phyloP scores from a whole-genome alignment of 2,888 invertebrate genomes.

The Metacarcinus magister region DNA sequence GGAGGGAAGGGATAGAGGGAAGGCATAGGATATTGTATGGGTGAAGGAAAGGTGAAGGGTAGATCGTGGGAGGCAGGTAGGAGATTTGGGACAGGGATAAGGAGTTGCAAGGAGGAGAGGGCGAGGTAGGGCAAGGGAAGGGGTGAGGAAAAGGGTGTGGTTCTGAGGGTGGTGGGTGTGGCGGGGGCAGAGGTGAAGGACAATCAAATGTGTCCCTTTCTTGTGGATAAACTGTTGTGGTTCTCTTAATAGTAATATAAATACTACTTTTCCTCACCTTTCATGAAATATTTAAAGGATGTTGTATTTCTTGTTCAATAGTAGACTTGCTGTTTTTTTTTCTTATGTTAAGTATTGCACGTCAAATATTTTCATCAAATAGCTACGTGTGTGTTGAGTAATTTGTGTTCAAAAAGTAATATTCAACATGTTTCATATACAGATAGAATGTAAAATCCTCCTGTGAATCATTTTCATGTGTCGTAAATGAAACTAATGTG shows the following conservation, averaged over 20 bases:
- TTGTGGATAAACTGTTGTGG: not conserved
- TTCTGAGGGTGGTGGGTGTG: not conserved
- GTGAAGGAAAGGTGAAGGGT: not conserved
- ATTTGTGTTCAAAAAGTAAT: not conserved
- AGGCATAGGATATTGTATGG: not conserved
- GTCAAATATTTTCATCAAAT: not conserved
- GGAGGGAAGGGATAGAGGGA: not conserved
- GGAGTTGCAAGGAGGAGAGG: not conserved
- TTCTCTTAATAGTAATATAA: not conserved
- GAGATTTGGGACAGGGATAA: not conserved
- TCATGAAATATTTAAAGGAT: too few relatives aligned
- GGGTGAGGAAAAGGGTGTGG: not conserved
- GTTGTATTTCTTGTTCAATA: too few relatives aligned
- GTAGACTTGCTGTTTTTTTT: too few relatives aligned
- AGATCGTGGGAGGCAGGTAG: not conserved
- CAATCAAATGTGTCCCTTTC: not conserved
- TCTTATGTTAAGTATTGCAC: too few relatives aligned
- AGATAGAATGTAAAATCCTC: not conserved
- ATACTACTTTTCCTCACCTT: not conserved
- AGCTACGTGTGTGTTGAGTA: not conserved
- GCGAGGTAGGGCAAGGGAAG: not conserved
- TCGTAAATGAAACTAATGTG: not conserved
- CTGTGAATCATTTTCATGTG: not conserved
- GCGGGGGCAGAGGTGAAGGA: conserved; percentile 1
- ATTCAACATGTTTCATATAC: not conserved